Base-by-base conservation (phyloP, 2,888 invertebrate species). In the Brachypalpus laphriformis region DNA sequence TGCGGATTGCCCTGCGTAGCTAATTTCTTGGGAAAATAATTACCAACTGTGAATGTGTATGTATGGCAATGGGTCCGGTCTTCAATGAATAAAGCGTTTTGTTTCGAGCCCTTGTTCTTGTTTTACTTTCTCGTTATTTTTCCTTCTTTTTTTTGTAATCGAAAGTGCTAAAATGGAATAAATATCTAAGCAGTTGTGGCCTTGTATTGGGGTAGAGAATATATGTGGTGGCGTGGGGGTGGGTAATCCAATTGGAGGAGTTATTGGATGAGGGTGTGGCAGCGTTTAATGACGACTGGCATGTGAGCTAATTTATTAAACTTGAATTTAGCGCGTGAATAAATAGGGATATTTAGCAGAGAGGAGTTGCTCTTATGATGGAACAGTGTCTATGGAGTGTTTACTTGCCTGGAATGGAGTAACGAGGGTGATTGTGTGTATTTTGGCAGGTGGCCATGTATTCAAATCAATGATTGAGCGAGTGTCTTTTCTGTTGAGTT, bases 251-350 rank as follows among this genome's bases (percentile, higher is more conserved):
- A 74, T 54, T 75, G 9, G 47, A 57, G 31, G n/a, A 57, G 45
- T 57, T 20, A 56, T 47, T 34, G 57, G 49, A 25, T 14, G 59
- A 18, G 42, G 68, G 42, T 65, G 77, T 59, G 59, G 68, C 59
- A 51, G 34, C 61, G 16, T 68, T 59, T 61, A 77, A 68, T 68
- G 61, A 42, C 76, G 22, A 77, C 61, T 51, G 61, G 68, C 59
- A 70, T 77, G 61, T 57, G 66, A 68, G 68, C 45, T 77, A 77
- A 77, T 77, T 77, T 77, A 42, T 61, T 70, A 54, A 77, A 54
- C 68, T 61, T 70, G 68, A 77, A 22, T 68, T 77, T 54, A 61
- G 68, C 59, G 61, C 59, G 42, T 77, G 40, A 51, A 66, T 66
- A 76, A 59, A 22, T 57, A 37, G 16, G 25, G 37, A 16, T 40